A percentile compares a stretch with the other conserved stretches of the same genome.
Evolutionary conservation across 2,888 invertebrate species (phyloP).

Genomic region (Leptinotarsa tumamoca): DNA sequence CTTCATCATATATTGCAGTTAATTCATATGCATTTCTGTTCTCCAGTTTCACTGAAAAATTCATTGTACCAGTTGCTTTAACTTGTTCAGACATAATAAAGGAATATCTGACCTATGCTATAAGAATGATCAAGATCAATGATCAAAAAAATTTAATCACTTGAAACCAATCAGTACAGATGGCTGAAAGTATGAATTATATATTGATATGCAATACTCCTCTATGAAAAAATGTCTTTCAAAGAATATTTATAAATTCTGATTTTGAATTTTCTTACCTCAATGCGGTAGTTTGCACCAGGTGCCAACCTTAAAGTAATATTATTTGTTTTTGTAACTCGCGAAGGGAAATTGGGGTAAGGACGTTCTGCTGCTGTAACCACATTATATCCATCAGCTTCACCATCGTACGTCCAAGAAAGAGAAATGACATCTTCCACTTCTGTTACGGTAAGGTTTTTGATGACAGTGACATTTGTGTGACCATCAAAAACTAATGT

Average conservation of each 20-base stretch:
- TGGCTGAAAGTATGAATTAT: too few species aligned
- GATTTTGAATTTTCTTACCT: conserved; percentile 59
- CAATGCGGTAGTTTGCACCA: conserved; percentile 70
- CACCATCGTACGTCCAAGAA: conserved; percentile 69
- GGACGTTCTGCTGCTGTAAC: conserved; percentile 66
- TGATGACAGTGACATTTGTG: conserved; percentile 73
- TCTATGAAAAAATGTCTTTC: too few species aligned
- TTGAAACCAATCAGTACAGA: too few species aligned
- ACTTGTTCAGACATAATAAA: too few species aligned
- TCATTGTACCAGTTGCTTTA: too few species aligned
- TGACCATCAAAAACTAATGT: conserved; percentile 75
- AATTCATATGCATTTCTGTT: too few species aligned
- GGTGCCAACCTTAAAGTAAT: conserved; percentile 62
- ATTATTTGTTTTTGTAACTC: conserved; percentile 64
- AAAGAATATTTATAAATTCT: not conserved
- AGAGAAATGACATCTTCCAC: conserved; percentile 71
- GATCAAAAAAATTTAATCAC: too few species aligned
- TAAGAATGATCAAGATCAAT: too few species aligned
- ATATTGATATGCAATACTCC: too few species aligned
- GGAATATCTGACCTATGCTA: too few species aligned
- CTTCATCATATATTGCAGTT: too few species aligned
- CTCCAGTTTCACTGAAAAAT: too few species aligned
- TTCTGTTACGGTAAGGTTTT: conserved; percentile 68
- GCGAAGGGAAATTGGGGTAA: conserved; percentile 70
- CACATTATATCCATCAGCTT: conserved; percentile 59